A percentile compares a stretch with the other conserved stretches of the same genome.
Evolutionary conservation across 2,113 vertebrate species (phyloP).

Genomic region (Spea bombifrons): DNA sequence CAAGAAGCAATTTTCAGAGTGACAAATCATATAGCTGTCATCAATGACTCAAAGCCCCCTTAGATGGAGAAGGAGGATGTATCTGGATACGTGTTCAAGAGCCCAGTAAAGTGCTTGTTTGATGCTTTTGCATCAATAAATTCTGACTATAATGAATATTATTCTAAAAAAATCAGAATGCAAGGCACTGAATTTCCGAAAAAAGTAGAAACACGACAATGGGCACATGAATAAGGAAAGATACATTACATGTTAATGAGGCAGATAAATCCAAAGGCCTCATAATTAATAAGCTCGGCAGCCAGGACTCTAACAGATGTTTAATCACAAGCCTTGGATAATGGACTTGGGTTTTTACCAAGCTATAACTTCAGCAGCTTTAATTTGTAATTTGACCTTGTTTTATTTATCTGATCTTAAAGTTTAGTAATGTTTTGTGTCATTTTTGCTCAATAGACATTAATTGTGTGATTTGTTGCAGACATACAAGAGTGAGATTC

Average conservation of each 20-base stretch:
- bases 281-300: slow-evolving; percentile 39
- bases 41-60: background rate
- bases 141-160: background rate
- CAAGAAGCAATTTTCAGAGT: background rate
- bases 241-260: slow-evolving; percentile 40
- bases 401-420: slow-evolving; percentile 10
- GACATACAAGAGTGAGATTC: background rate
- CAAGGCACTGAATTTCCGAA: background rate
- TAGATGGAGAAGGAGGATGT: background rate
- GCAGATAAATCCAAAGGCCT: slow-evolving; percentile 34
- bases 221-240: slow-evolving; percentile 3
- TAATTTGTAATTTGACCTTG: slow-evolving; percentile 31
- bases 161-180: background rate
- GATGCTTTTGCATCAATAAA: background rate
- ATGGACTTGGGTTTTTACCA: slow-evolving; percentile 43
- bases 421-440: slow-evolving; percentile 1
- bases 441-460: background rate
- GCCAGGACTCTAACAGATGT: slow-evolving; percentile 37
- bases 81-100: background rate
- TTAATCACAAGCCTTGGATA: slow-evolving; percentile 43
- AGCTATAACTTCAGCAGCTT: slow-evolving; percentile 7
- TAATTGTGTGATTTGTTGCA: background rate
- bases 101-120: background rate
- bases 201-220: background rate
- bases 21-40: background rate